phyloP scores from a whole-genome alignment of 92 coral and sea anemone genomes.

The Desmophyllum pertusum region DNA sequence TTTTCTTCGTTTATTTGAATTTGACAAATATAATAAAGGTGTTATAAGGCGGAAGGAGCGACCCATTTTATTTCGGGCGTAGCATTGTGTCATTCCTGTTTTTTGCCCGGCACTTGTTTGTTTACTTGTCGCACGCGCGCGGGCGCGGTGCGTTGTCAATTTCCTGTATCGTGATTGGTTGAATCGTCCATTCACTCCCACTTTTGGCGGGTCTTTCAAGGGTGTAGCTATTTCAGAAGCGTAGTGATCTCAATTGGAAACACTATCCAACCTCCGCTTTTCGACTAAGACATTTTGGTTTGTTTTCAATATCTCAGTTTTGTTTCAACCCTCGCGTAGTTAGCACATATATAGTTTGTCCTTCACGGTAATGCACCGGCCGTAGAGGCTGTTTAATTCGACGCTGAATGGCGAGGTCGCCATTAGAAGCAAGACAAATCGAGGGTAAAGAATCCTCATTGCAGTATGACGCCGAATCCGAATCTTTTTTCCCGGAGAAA shows the following conservation, averaged over 20 bases:
- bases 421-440: slow-evolving; percentile 56
- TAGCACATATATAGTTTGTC: not conserved
- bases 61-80: slow-evolving; percentile 12
- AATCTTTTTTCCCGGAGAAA: slow-evolving; percentile 32
- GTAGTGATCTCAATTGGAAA: slow-evolving; percentile 39
- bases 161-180: slow-evolving; percentile 23
- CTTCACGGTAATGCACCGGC: not conserved
- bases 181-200: not conserved
- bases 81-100: slow-evolving; percentile 25
- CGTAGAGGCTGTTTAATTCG: slow-evolving; percentile 10
- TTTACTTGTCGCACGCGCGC: not conserved
- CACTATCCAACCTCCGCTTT: slow-evolving; percentile 22
- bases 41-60: not conserved
- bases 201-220: slow-evolving; percentile 34
- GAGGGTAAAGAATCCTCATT: slow-evolving; percentile 76
- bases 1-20: not conserved
- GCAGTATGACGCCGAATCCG: slow-evolving; percentile 65
- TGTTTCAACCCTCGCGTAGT: not conserved
- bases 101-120: slow-evolving; percentile 10
- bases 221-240: slow-evolving; percentile 12
- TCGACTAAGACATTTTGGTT: slow-evolving; percentile 2
- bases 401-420: slow-evolving; percentile 65
- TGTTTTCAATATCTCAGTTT: slow-evolving; percentile 24
- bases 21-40: not conserved
- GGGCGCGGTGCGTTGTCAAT: slow-evolving; percentile 25